Base-by-base conservation (phyloP, 2,113 vertebrate species). In the Sisor rabdophorus region DNA sequence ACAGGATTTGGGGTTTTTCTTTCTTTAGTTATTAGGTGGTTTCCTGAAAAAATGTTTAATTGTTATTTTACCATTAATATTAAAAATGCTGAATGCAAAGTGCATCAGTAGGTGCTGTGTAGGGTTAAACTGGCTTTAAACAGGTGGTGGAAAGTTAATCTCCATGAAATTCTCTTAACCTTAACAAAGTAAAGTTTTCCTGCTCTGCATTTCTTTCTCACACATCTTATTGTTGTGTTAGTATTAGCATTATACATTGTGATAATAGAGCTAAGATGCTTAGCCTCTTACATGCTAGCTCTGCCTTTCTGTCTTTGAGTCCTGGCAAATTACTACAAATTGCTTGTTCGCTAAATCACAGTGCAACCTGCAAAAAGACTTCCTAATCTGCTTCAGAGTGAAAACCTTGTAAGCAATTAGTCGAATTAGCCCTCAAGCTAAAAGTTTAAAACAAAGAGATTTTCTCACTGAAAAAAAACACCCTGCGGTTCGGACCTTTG, bases 261-360 rank as follows among this genome's bases (percentile, higher is more conserved):
- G 73, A 59, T 81, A 80, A 84, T 75, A 65, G 77, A 61, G 73
- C 74, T 81, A 81, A 82, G 75, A 80, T 81, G 72, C 77, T 81
- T 83, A 81, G 74, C 71, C 68, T 80, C 76, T 73, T 70, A 64
- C 80, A 71, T 76, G 79, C 76, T 73, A 76, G 78, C 77, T 64
- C 75, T 36, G 65, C 52, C n/a, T 52, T 80, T 81, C 63, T 68
- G 77, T 73, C 80, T 84, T 79, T 79, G 79, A 68, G 70, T 81
- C 75, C 56, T 44, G 28, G 85, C 83, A 85, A 86, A 88, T 83
- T 76, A 80, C 75, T 82, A 86, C 85, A 86, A 84, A 86, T 87
- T 84, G 76, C 79, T 74, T 28, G 73, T 47, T 53, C 22, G 30
- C 77, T 83, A 84, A 88, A 72, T 83, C 77, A 79, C 73, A 64